Evolutionary conservation across 2,888 invertebrate genomes (phyloP), one percentile per base, ranked within the genome.

Genomic region (Ectropis crepuscularia): DNA sequence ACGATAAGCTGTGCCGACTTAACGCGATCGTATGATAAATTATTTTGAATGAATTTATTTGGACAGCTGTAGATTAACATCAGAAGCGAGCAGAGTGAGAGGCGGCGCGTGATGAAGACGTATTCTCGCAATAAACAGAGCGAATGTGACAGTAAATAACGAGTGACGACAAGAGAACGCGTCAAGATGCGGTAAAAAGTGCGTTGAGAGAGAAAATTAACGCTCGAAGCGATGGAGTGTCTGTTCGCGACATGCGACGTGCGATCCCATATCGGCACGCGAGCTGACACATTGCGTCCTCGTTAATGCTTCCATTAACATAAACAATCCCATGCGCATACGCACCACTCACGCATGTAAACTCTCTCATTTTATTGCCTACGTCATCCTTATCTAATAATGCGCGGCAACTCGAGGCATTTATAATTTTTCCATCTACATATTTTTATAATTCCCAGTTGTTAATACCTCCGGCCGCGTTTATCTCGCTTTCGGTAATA

Each of bases 401-500:
- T 61, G 58, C 61, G 64, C 61, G 55, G 28, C 16, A 43, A 48
- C 49, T 68, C 63, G 28, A 42, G 50, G 55, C 58, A 64, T 68
- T 67, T 64, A 48, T 59, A 63, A 57, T 59, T 64, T 67, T 69
- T 58, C 55, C 48, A 72, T 63, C 58, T 58, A 68, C 61, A 66
- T 67, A 67, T 63, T 66, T 70, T 69, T 61, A 66, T 77, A 76
- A 75, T 78, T 81, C 63, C 62, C 64, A 72, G 78, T 76, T 84
- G 81, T 82, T 82, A 81, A 85, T 89, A 87, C 86, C 86, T 82
- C 86, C 85, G 82, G 86, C 85, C 79, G 77, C 74, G 87, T 85
- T 88, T 90, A 90, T 89, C 86, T 90, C 79, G 82, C 87, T 92
- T 91, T 89, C 79, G 90, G 92, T 92, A 92, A 92, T 90, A 90